Base-by-base conservation (phyloP, 2,113 vertebrate species). In the Cisticola juncidis region DNA sequence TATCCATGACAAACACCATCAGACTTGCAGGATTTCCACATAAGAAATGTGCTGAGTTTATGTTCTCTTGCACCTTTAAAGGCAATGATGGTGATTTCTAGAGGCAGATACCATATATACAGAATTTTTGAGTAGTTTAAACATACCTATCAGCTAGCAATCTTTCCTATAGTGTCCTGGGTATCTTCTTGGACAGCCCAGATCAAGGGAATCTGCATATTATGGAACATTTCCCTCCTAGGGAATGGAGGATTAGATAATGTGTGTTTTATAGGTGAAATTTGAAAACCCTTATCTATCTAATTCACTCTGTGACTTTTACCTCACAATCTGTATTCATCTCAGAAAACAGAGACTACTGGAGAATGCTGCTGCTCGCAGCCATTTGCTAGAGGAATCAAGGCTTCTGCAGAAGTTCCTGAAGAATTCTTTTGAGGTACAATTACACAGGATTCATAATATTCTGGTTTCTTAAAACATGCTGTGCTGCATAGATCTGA, bases 391-490 rank as follows among this genome's bases (percentile, higher is more conserved):
- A 74, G 98, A 98, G 65, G 97, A 97, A 91, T 98, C 98, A 5
- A 93, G 94, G 74, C 98, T 98, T 88, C 97, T 99, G 56, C 98
- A 98, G 92, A 98, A 97, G 48, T 99, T 99, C 91, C 94, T 99
- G 62, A 98, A 94, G 83, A 98, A 97, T 88, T 98, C 98, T 84
- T 98, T 97, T 73, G 98, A 99, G 99, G 99, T 99, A 96, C 36
- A 84, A 10, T 79, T 92, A 42, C 51, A 51, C 7, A 77, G 11
- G 25, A 78, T 47, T 94, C 44, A 44, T 58, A 24, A 68, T 61
- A 47, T 60, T 90, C n/a, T 50, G 6, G 7, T 76, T 85, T 73
- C 60, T 88, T 62, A 50, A 76, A 89, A 51, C 22, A 61, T 17
- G 33, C 23, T 51, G 36, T 5, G 7, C 45, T 51, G 17, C 24